These are phyloP conservation scores for Kuschelorhynchus macadamiae DNA, from an alignment of 2,888 invertebrate genomes.

Conservation along the genomic window DNA sequence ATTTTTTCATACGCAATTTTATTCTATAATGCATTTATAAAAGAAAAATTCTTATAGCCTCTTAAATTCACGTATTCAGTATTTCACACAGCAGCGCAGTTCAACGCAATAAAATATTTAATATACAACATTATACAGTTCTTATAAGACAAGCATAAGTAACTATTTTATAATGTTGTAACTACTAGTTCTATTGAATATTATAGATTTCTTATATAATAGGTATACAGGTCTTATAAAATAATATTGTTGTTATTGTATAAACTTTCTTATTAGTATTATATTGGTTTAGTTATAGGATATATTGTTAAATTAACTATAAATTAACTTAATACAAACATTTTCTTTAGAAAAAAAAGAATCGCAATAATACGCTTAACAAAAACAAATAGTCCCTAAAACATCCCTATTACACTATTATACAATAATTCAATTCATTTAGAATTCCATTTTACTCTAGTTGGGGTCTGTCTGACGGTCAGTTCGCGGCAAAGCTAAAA, in stretches of 20 bases:
- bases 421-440: slow-evolving; percentile 16
- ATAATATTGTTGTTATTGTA: slow-evolving; percentile 13
- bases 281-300: slow-evolving; percentile 23
- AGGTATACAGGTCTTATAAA: slow-evolving; percentile 28
- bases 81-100: background rate
- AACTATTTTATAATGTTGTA: slow-evolving; percentile 21
- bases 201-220: slow-evolving; percentile 24
- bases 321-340: slow-evolving; percentile 8
- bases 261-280: slow-evolving; percentile 14
- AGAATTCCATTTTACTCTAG: slow-evolving; percentile 18
- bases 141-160: slow-evolving; percentile 13
- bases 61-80: background rate
- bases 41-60: too few relatives aligned
- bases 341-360: slow-evolving; percentile 14
- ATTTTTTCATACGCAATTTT: too few relatives aligned
- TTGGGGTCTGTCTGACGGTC: background rate
- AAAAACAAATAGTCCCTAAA: slow-evolving; percentile 19
- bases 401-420: slow-evolving; percentile 29
- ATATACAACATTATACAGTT: slow-evolving; percentile 16
- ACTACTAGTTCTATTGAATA: slow-evolving; percentile 28
- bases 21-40: too few relatives aligned
- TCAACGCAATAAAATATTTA: slow-evolving; percentile 12
- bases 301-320: slow-evolving; percentile 19
- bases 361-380: slow-evolving; percentile 11
- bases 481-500: too few relatives aligned